Evolutionary conservation across 2,888 invertebrate genomes (phyloP), one percentile per base, ranked within the genome.

Genomic region (Lottia scabra): DNA sequence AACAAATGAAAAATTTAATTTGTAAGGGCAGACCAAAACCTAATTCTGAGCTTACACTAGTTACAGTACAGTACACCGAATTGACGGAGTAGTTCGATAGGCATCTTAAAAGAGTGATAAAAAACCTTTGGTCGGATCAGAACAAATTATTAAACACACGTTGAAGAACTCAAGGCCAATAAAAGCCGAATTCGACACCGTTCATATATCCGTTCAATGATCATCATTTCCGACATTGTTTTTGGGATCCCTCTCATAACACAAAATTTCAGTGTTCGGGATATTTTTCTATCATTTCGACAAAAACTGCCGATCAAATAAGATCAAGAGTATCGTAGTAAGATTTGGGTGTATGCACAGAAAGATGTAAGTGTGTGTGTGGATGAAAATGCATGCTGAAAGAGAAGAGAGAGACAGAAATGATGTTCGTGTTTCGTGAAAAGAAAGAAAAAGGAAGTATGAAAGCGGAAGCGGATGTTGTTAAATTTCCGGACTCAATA

Each of bases 281-380:
- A 66, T 43, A 16, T 19, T 26, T 45, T 66, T 19, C 67, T 26
- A 68, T 26, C 62, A 67, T 71, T 64, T 48, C 23, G 19, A 45
- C n/a, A 65, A 23, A n/a, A 45, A 44, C 62, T 46, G 63, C 70
- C 71, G 74, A 78, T 78, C 78, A 78, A 76, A 78, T 78, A 78
- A 78, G 78, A 78, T 75, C 78, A 77, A 78, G 19, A 23, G 56
- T 56, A 56, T 56, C 56, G 56, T 56, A 56, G 56, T 56, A 23
- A 56, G 13, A 38, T 56, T 56, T 23, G 19, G 56, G 56, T 13
- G 56, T 56, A 8, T 56, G 56, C 56, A 56, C 19, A 56, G 56
- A 56, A 56, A 56, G 19, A 56, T 56, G 23, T 56, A 12, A 56
- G 23, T 56, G 56, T 56, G 19, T 56, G 23, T 56, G 56, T 56